These are phyloP conservation scores for Cettia cetti DNA, from an alignment of 2,113 vertebrate species.

Conservation along the genomic window DNA sequence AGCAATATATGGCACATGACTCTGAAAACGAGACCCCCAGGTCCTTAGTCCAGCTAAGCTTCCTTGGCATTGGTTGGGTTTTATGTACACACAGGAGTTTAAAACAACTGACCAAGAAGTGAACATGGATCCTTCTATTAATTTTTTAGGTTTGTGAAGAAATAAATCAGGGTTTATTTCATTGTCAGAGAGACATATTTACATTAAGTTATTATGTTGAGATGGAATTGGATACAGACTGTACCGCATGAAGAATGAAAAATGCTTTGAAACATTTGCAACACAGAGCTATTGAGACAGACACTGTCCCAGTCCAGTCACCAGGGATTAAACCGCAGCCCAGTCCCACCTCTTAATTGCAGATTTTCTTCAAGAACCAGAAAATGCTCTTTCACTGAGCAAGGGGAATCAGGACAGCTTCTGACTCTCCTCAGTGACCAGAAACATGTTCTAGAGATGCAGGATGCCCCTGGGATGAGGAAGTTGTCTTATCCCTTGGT, in stretches of 20 bases:
- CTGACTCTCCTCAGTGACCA: neutral
- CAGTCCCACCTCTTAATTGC: neutral
- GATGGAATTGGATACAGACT: constrained; percentile 37
- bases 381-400: neutral
- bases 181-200: constrained; percentile 10
- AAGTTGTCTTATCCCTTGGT: neutral
- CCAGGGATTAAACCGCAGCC: neutral
- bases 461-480: neutral
- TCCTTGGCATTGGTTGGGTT: neutral
- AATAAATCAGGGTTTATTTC: neutral
- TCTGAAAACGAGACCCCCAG: neutral
- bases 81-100: neutral
- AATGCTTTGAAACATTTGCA: constrained; percentile 6
- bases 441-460: neutral
- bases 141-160: neutral
- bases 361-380: neutral
- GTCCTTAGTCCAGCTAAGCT: neutral
- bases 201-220: constrained; percentile 17
- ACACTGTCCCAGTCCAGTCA: neutral
- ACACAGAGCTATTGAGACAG: constrained; percentile 40
- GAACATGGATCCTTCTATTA: neutral
- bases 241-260: neutral
- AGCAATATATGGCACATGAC: neutral
- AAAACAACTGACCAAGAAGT: neutral
- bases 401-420: neutral